These are phyloP conservation scores for Tetranychus cinnabarinus DNA, from an alignment of 1,140 invertebrate genomes.

Conservation along the genomic window DNA sequence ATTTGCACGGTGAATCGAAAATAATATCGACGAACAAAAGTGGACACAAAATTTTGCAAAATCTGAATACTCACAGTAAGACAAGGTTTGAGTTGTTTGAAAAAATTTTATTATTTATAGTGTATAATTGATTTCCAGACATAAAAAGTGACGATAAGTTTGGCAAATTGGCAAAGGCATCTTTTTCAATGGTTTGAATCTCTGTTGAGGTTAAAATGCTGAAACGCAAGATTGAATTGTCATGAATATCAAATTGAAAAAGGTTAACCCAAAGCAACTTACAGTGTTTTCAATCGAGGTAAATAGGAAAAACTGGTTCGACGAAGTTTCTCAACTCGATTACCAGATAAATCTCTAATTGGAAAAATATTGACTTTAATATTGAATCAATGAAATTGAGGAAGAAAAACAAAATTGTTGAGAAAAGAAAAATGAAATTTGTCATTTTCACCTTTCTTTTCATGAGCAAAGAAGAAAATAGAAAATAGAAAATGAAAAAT, in stretches of 20 bases:
- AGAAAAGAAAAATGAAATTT: too few relatives aligned
- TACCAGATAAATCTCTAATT: not conserved
- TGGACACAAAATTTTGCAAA: too few relatives aligned
- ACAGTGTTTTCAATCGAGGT: not conserved
- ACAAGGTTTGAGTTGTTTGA: slow-evolving; percentile 5
- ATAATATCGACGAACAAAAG: not conserved
- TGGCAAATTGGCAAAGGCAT: slow-evolving; percentile 6
- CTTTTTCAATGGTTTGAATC: slow-evolving; percentile 1
- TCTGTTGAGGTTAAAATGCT: slow-evolving; percentile 9
- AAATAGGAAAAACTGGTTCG: not conserved
- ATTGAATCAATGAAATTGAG: too few relatives aligned
- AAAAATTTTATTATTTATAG: slow-evolving; percentile 10
- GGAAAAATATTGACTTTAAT: too few relatives aligned
- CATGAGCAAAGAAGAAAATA: too few relatives aligned
- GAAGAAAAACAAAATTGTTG: too few relatives aligned
- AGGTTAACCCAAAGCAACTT: not conserved
- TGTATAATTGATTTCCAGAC: slow-evolving; percentile 9
- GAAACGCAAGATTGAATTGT: too few relatives aligned
- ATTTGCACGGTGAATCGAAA: not conserved
- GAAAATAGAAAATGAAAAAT: too few relatives aligned
- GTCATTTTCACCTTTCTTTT: too few relatives aligned
- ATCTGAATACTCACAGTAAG: slow-evolving; percentile 10
- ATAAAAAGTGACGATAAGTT: slow-evolving; percentile 8
- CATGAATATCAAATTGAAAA: too few relatives aligned
- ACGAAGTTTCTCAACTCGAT: not conserved